These are phyloP conservation scores for Cephus sareptanus DNA, from an alignment of 2,888 invertebrate genomes.

Conservation along the genomic window DNA sequence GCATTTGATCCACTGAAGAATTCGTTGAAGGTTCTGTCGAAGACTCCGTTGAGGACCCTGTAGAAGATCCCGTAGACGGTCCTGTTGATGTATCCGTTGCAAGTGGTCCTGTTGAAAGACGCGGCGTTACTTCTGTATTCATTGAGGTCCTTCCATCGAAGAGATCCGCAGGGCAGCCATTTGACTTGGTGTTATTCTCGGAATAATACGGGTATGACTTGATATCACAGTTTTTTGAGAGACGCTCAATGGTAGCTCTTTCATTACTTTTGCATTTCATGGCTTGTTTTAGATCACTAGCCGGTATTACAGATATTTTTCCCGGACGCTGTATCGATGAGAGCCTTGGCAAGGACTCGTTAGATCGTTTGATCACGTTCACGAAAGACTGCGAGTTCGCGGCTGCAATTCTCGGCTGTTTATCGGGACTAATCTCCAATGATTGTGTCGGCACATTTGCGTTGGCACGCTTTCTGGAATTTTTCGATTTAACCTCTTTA, in stretches of 20 bases:
- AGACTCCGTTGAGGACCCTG: conserved; percentile 28
- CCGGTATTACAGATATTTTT: conserved; percentile 50
- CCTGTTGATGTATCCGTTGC: conserved; percentile 23
- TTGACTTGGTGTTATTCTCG: conserved; percentile 45
- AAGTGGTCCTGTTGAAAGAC: conserved; percentile 7
- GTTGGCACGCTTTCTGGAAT: conserved; percentile 58
- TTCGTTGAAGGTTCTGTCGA: conserved; percentile 38
- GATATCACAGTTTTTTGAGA: conserved; percentile 43
- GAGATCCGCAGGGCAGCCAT: conserved; percentile 34
- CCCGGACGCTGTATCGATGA: conserved; percentile 41
- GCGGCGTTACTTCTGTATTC: conserved; percentile 10
- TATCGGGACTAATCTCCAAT: conserved; percentile 58
- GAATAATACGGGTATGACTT: conserved; percentile 37
- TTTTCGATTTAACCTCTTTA: conserved; percentile 44
- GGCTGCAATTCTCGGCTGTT: conserved; percentile 51
- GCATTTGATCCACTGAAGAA: conserved; percentile 43
- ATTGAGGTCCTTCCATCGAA: no score
- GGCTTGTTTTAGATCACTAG: conserved; percentile 43
- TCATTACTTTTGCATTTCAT: conserved; percentile 41
- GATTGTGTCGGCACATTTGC: conserved; percentile 35
- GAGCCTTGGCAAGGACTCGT: conserved; percentile 32
- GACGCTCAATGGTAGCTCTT: conserved; percentile 25
- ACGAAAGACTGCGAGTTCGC: conserved; percentile 21
- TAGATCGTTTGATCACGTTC: conserved; percentile 18
- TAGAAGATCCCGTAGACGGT: conserved; percentile 30